Evolutionary conservation across 2,797 vertebrate species (phyloP).

Genomic region (Adrianichthys oophorus): DNA sequence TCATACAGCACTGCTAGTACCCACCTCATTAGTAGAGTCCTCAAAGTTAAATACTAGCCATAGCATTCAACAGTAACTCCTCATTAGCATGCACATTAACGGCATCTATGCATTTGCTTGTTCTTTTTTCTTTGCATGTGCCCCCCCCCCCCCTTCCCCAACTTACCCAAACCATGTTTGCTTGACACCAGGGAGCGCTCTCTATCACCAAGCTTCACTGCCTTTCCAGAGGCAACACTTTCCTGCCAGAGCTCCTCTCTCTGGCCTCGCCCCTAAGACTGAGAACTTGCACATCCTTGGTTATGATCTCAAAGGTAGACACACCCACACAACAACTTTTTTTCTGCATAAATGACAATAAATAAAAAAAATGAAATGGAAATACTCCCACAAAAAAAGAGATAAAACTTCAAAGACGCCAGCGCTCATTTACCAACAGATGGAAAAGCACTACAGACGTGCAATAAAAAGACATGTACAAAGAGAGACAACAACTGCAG

Average conservation of each 20-base stretch:
- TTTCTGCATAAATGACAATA: too few species aligned
- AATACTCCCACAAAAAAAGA: too few species aligned
- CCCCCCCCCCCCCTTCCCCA: not conserved
- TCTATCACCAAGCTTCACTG: conserved; percentile 71
- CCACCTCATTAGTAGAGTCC: too few species aligned
- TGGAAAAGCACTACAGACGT: too few species aligned
- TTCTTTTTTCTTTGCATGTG: conserved; percentile 40
- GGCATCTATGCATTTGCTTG: conserved; percentile 15
- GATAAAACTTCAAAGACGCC: too few species aligned
- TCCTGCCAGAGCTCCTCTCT: conserved; percentile 71
- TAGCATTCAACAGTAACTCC: too few species aligned
- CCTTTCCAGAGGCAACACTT: conserved; percentile 75
- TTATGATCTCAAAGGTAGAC: conserved; percentile 60
- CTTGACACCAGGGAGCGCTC: conserved; percentile 74
- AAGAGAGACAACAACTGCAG: too few species aligned
- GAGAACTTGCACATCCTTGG: conserved; percentile 63
- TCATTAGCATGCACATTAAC: conserved; percentile 6
- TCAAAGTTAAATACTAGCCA: too few species aligned
- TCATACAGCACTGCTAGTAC: too few species aligned
- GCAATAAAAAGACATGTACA: too few species aligned
- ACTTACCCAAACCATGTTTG: conserved; percentile 55
- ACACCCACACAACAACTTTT: not conserved
- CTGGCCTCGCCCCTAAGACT: conserved; percentile 48
- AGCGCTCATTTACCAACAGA: too few species aligned
- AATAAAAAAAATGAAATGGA: too few species aligned